These are phyloP conservation scores for Leptothorax acervorum DNA, from an alignment of 2,888 invertebrate species.

Conservation along the genomic window DNA sequence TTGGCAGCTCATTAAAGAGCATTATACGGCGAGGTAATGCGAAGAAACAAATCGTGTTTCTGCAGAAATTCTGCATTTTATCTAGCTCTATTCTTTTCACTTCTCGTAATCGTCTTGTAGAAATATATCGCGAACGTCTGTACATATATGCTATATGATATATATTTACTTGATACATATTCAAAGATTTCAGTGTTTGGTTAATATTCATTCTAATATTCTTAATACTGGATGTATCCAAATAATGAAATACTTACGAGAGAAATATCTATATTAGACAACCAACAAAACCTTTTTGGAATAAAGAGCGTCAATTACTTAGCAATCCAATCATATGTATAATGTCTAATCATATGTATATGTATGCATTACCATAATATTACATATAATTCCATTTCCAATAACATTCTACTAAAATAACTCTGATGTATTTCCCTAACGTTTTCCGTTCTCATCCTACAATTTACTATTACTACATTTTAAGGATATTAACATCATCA, in stretches of 20 bases:
- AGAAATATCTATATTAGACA: background rate
- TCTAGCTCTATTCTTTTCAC: background rate
- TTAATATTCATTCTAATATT: background rate
- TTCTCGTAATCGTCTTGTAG: background rate
- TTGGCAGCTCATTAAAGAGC: conserved; percentile 10
- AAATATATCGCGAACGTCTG: background rate
- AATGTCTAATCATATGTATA: background rate
- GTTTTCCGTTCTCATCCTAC: background rate
- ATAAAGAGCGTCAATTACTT: background rate
- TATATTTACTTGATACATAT: background rate
- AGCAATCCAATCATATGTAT: background rate
- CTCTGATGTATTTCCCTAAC: background rate
- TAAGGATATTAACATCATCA: conserved; percentile 33
- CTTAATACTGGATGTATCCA: background rate
- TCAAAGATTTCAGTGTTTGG: background rate
- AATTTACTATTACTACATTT: conserved; percentile 12
- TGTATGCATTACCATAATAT: background rate
- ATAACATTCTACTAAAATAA: conserved; percentile 9
- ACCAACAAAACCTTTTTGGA: background rate
- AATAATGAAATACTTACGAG: background rate
- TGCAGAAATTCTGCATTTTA: background rate
- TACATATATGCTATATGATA: background rate
- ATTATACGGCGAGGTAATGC: background rate
- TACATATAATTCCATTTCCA: background rate
- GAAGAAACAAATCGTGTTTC: conserved; percentile 11